These are phyloP conservation scores for Hystrix brachyura DNA, from an alignment of 2,113 vertebrate genomes.

Conservation along the genomic window DNA sequence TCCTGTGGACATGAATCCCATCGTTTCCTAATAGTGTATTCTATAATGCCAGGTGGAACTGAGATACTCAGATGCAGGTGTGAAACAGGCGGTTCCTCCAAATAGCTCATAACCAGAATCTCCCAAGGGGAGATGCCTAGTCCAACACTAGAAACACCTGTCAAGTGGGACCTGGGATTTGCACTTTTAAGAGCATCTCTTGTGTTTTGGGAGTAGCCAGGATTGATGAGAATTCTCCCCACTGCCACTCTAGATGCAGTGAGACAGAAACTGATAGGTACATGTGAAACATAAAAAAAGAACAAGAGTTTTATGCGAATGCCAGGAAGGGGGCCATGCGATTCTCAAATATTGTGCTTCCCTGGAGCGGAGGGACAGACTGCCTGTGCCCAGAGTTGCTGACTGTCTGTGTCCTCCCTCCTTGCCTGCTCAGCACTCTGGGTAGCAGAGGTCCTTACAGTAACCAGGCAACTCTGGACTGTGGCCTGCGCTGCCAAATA, in stretches of 20 bases:
- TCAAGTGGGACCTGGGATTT: background rate
- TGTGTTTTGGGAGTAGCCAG: too few relatives aligned
- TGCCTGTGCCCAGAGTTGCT: constrained; percentile 56
- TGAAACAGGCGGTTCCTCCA: background rate
- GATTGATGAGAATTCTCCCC: background rate
- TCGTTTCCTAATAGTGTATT: background rate
- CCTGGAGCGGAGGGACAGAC: constrained; percentile 61
- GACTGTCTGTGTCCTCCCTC: constrained; percentile 33
- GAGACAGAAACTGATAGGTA: background rate
- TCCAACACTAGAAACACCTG: background rate
- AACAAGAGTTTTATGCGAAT: background rate
- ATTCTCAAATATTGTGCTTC: constrained; percentile 60
- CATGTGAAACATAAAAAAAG: background rate
- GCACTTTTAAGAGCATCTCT: background rate
- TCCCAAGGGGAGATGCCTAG: background rate
- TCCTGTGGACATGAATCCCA: background rate
- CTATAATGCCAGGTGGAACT: background rate
- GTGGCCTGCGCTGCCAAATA: background rate
- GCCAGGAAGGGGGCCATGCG: background rate
- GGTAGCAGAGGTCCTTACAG: background rate
- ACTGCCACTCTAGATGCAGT: background rate
- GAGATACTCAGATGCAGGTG: background rate
- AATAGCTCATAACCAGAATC: background rate
- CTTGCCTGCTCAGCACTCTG: constrained; percentile 54
- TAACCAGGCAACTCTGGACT: constrained; percentile 68